phyloP scores from a whole-genome alignment of 2,888 invertebrate genomes.

The Pseudolycoriella hygida region DNA sequence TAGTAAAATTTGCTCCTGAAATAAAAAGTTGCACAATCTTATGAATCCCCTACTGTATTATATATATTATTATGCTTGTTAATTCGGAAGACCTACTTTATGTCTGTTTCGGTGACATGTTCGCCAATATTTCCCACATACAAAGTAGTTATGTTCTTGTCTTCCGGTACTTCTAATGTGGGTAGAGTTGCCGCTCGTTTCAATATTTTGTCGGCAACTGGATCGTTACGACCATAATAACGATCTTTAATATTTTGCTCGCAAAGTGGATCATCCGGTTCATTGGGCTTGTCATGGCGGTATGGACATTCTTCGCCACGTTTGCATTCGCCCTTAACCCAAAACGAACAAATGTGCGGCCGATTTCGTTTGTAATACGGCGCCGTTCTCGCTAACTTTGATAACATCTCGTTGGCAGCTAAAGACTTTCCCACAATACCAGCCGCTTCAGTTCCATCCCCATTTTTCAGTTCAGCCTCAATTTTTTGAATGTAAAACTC shows the following conservation, averaged over 20 bases:
- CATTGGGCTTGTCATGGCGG: slow-evolving; percentile 83
- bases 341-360: slow-evolving; percentile 87
- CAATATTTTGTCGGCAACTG: slow-evolving; percentile 81
- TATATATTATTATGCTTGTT: not conserved
- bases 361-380: slow-evolving; percentile 85
- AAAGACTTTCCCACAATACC: slow-evolving; percentile 47
- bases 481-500: slow-evolving; percentile 81
- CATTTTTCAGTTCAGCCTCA: slow-evolving; percentile 48
- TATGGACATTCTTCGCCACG: slow-evolving; percentile 90
- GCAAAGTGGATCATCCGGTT: slow-evolving; percentile 83
- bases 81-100: slow-evolving; percentile 35
- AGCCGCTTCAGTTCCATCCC: slow-evolving; percentile 30
- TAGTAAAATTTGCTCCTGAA: no score
- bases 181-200: slow-evolving; percentile 83
- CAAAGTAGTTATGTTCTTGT: slow-evolving; percentile 86
- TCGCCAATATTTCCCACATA: slow-evolving; percentile 94
- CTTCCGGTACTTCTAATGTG: slow-evolving; percentile 87
- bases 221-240: slow-evolving; percentile 84
- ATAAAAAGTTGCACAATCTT: no score
- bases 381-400: slow-evolving; percentile 70
- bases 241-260: slow-evolving; percentile 85
- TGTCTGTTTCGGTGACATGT: slow-evolving; percentile 70
- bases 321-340: slow-evolving; percentile 89
- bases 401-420: slow-evolving; percentile 58
- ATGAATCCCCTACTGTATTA: no score